Evolutionary conservation across 2,888 invertebrate genomes (phyloP).

Genomic region (Baronia brevicornis): DNA sequence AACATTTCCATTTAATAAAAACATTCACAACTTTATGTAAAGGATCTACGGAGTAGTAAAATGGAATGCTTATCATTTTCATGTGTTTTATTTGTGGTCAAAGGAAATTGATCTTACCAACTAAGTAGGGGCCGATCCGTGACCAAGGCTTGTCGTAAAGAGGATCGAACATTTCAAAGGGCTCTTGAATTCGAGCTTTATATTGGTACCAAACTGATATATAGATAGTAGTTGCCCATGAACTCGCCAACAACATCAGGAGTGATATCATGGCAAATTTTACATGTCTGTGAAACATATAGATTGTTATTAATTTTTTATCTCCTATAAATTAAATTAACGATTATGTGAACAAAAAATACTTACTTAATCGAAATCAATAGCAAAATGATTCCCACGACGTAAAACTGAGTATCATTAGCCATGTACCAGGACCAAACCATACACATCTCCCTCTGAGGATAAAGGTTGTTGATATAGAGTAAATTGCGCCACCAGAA

Average conservation of each 20-base stretch:
- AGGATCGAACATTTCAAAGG: slow-evolving; percentile 88
- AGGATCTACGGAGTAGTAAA: slow-evolving; percentile 13
- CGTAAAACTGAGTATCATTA: slow-evolving; percentile 86
- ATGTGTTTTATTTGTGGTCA: slow-evolving; percentile 4
- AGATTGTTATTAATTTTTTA: no score
- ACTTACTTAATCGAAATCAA: slow-evolving; percentile 81
- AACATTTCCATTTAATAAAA: slow-evolving; percentile 5
- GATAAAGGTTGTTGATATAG: slow-evolving; percentile 87
- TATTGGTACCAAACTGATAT: slow-evolving; percentile 85
- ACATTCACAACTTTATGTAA: slow-evolving; percentile 10
- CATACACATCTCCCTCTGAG: slow-evolving; percentile 86
- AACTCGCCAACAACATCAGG: slow-evolving; percentile 78
- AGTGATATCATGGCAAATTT: slow-evolving; percentile 78
- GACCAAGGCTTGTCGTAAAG: slow-evolving; percentile 91
- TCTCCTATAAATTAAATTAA: no score
- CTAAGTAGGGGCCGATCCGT: slow-evolving; percentile 85
- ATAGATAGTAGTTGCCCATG: slow-evolving; percentile 85
- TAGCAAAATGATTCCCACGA: slow-evolving; percentile 79
- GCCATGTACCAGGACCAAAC: slow-evolving; percentile 90
- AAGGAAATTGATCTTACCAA: slow-evolving; percentile 71
- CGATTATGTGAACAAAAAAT: slow-evolving; percentile 4
- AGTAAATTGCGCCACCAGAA: slow-evolving; percentile 91
- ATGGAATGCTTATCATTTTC: slow-evolving; percentile 6
- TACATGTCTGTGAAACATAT: slow-evolving; percentile 63
- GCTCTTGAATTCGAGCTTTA: slow-evolving; percentile 83